Evolutionary conservation across 2,797 vertebrate species (phyloP).

Genomic region (Rhadinocentrus ornatus): DNA sequence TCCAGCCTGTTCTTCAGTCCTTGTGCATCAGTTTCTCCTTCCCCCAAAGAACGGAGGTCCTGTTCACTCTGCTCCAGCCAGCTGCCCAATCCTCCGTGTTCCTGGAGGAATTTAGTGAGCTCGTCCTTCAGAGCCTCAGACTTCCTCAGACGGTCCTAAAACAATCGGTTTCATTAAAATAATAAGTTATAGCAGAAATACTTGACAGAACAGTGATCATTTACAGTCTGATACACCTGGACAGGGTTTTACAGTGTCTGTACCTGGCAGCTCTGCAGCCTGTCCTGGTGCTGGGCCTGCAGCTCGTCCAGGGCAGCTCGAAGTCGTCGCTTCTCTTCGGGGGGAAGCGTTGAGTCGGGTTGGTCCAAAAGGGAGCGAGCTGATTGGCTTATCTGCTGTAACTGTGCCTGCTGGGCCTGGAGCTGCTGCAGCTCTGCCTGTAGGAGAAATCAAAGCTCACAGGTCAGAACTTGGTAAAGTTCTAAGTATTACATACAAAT

Average conservation of each 20-base stretch:
- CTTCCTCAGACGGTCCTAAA: constrained; percentile 82
- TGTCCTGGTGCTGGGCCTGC: constrained; percentile 83
- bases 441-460: background rate
- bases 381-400: constrained; percentile 89
- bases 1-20: constrained; percentile 82
- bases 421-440: constrained; percentile 91
- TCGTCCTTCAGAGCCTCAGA: constrained; percentile 89
- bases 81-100: constrained; percentile 85
- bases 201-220: too few species aligned
- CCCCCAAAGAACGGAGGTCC: constrained; percentile 84
- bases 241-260: background rate
- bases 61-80: constrained; percentile 91
- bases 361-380: constrained; percentile 90
- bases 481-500: background rate
- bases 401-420: constrained; percentile 90
- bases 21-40: constrained; percentile 79
- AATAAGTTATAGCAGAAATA: background rate
- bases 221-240: too few species aligned
- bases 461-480: background rate
- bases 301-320: constrained; percentile 84
- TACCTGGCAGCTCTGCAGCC: constrained; percentile 86
- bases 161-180: background rate
- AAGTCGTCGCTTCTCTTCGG: constrained; percentile 84
- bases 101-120: constrained; percentile 90
- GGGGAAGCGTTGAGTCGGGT: constrained; percentile 84